These are phyloP conservation scores for Ametastegia equiseti DNA, from an alignment of 2,888 invertebrate genomes.

Conservation along the genomic window DNA sequence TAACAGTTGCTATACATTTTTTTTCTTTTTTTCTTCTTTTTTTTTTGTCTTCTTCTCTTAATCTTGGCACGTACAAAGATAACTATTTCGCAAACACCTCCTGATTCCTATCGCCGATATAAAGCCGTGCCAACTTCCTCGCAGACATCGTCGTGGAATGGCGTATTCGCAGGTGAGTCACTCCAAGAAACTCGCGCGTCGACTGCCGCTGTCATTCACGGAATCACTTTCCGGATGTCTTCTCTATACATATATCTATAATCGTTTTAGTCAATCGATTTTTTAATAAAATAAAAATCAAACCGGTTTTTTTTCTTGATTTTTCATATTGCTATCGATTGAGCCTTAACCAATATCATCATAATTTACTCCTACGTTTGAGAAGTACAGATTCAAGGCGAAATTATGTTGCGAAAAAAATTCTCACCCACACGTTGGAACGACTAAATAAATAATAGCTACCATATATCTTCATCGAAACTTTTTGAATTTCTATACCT, in stretches of 20 bases:
- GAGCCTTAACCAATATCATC: not conserved
- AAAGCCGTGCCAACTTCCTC: slow-evolving; percentile 49
- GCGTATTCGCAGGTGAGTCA: slow-evolving; percentile 56
- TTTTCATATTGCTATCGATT: not conserved
- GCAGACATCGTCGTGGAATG: slow-evolving; percentile 46
- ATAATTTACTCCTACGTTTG: not conserved
- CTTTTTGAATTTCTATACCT: not conserved
- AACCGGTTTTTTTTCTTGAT: no score
- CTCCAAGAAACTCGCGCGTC: slow-evolving; percentile 42
- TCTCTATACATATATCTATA: not conserved
- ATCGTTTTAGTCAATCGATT: not conserved
- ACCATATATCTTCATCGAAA: not conserved
- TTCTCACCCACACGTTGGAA: not conserved
- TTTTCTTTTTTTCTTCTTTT: not conserved
- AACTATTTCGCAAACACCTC: slow-evolving; percentile 39
- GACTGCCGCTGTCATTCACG: slow-evolving; percentile 50
- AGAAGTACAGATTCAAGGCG: not conserved
- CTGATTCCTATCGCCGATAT: slow-evolving; percentile 23
- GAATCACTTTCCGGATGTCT: slow-evolving; percentile 44
- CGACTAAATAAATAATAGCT: not conserved
- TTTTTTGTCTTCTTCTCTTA: not conserved
- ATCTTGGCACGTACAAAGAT: slow-evolving; percentile 33
- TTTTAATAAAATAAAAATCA: not conserved
- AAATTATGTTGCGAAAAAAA: not conserved
- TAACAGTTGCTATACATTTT: not conserved